phyloP scores from a whole-genome alignment of 2,113 vertebrate species.

The Lophura nycthemera region DNA sequence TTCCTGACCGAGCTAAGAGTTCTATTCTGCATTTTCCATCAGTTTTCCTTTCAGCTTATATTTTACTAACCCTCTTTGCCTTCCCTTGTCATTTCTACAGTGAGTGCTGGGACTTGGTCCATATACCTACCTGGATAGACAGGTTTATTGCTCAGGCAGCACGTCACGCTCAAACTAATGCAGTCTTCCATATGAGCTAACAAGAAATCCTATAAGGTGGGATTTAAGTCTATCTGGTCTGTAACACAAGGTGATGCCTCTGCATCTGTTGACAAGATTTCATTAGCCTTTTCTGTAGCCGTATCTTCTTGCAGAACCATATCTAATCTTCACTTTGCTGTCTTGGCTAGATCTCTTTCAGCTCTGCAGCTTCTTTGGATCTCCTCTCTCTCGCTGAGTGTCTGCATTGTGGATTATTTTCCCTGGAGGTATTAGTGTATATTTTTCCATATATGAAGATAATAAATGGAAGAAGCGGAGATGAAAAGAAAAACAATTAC shows the following conservation, averaged over 20 bases:
- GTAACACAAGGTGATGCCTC: slow-evolving; percentile 42
- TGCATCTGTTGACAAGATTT: slow-evolving; percentile 47
- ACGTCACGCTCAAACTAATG: background rate
- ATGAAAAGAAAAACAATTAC: slow-evolving; percentile 48
- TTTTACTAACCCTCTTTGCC: background rate
- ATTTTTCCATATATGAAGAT: slow-evolving; percentile 73
- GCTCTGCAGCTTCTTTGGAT: slow-evolving; percentile 31
- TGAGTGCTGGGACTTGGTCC: background rate
- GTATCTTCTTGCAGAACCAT: slow-evolving; percentile 11
- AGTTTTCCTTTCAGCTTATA: background rate
- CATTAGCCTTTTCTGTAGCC: slow-evolving; percentile 36
- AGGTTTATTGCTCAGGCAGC: background rate
- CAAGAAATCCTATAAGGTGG: background rate
- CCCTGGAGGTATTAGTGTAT: slow-evolving; percentile 61
- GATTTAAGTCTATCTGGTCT: slow-evolving; percentile 8
- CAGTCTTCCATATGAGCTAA: background rate
- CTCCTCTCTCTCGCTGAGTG: background rate
- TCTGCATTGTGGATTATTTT: slow-evolving; percentile 57
- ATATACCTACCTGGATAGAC: background rate
- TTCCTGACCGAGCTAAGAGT: background rate
- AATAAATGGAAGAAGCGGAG: slow-evolving; percentile 71
- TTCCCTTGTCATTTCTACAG: background rate
- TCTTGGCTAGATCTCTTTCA: slow-evolving; percentile 49
- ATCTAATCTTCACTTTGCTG: slow-evolving; percentile 58
- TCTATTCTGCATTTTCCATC: background rate